Conservation (phyloP, 2,113 vertebrate species). For the Cyphomyrus discorhynchus region DNA sequence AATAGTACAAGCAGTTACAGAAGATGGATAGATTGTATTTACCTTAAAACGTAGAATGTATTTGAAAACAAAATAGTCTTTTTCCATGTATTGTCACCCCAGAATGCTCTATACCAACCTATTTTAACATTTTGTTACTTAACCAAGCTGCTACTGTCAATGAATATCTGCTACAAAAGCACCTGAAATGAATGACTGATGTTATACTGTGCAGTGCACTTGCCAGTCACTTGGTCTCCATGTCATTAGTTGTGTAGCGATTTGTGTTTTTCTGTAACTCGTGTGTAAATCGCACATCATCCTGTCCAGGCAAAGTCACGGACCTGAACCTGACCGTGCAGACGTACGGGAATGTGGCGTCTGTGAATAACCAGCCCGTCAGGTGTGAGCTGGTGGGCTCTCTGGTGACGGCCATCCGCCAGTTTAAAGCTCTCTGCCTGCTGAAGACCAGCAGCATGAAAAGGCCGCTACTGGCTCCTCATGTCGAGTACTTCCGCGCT, state of each 20-base stretch:
- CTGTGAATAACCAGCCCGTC: constrained; percentile 47
- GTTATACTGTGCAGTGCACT: background rate
- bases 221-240: background rate
- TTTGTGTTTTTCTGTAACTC: background rate
- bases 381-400: constrained; percentile 66
- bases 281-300: background rate
- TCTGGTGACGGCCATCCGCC: constrained; percentile 61
- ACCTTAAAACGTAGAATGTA: background rate
- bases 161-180: background rate
- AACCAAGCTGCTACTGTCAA: no score
- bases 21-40: background rate
- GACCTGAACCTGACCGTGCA: constrained; percentile 59
- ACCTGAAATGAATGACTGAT: background rate
- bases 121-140: background rate
- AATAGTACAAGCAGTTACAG: background rate
- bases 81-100: background rate
- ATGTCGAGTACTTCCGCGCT: constrained; percentile 55
- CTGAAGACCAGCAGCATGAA: constrained; percentile 56
- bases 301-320: constrained; percentile 46
- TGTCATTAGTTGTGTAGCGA: background rate
- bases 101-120: background rate
- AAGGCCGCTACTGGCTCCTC: constrained; percentile 57
- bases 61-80: background rate
- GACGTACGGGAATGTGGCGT: constrained; percentile 59
- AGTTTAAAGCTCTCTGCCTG: constrained; percentile 59